Evolutionary conservation across 2,113 vertebrate genomes (phyloP).

Genomic region (Rousettus leschenaultii): DNA sequence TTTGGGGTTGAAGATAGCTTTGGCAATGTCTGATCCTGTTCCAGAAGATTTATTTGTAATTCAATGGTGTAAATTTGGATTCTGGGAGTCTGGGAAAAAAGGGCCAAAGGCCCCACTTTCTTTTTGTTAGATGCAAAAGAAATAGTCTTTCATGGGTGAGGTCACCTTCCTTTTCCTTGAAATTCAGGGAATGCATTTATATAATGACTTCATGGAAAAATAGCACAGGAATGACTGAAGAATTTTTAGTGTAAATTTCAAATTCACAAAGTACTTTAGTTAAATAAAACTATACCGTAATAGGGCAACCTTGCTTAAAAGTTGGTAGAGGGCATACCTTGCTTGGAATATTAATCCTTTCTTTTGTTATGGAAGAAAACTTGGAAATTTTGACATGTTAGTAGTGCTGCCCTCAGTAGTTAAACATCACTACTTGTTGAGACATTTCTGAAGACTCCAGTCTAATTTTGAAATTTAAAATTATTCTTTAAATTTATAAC

Average conservation of each 20-base stretch:
- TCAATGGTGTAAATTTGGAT: not conserved
- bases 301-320: not conserved
- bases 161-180: constrained; percentile 9
- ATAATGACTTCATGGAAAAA: not conserved
- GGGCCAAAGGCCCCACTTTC: not conserved
- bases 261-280: not conserved
- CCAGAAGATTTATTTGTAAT: constrained; percentile 52
- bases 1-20: constrained; percentile 11
- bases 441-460: not conserved
- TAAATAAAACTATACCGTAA: not conserved
- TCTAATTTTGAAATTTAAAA: constrained; percentile 1
- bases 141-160: not conserved
- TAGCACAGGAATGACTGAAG: not conserved
- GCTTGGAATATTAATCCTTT: not conserved
- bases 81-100: not conserved
- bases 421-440: not conserved
- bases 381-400: not conserved
- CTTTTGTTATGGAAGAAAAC: not conserved
- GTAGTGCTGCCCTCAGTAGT: not conserved
- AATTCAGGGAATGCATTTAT: not conserved
- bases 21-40: constrained; percentile 2
- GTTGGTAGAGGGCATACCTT: not conserved
- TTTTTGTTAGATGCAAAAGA: not conserved
- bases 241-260: not conserved
- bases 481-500: not conserved